Evolutionary conservation across 2,113 vertebrate species (phyloP).

Genomic region (Grallaria varia): DNA sequence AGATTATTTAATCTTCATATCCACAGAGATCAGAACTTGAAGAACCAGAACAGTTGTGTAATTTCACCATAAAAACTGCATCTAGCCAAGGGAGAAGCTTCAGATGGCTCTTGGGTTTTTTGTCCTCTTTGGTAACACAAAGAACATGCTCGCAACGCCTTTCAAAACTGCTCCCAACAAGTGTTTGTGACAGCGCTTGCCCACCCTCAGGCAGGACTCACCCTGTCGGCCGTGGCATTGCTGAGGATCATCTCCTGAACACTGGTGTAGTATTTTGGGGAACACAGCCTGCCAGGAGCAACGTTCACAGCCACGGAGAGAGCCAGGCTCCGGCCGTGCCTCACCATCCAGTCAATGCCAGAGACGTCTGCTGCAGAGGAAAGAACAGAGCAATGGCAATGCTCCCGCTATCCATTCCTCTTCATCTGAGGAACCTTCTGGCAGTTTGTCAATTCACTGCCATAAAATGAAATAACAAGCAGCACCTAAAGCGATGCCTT

Average conservation of each 20-base stretch:
- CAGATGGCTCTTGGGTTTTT: background rate
- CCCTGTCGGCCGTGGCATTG: conserved; percentile 90
- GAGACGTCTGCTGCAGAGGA: conserved; percentile 84
- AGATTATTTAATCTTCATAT: background rate
- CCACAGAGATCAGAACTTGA: background rate
- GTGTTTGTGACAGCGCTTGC: fast-evolving
- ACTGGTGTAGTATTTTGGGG: conserved; percentile 77
- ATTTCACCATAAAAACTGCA: background rate
- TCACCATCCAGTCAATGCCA: conserved; percentile 98
- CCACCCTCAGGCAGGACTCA: conserved; percentile 42
- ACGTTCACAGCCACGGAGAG: conserved; percentile 87
- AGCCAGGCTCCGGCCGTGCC: conserved; percentile 92
- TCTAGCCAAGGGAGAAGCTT: background rate
- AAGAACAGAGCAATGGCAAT: background rate
- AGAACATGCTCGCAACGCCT: background rate
- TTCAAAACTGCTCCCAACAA: background rate
- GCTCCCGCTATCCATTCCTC: background rate
- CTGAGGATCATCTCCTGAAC: conserved; percentile 86
- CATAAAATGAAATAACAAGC: background rate
- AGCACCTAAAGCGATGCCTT: background rate
- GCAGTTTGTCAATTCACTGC: background rate
- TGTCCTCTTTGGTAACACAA: background rate
- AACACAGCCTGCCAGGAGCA: conserved; percentile 83
- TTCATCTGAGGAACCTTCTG: background rate
- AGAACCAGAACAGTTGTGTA: background rate